phyloP scores from a whole-genome alignment of 2,888 invertebrate genomes.

The Lucinisca nassula region DNA sequence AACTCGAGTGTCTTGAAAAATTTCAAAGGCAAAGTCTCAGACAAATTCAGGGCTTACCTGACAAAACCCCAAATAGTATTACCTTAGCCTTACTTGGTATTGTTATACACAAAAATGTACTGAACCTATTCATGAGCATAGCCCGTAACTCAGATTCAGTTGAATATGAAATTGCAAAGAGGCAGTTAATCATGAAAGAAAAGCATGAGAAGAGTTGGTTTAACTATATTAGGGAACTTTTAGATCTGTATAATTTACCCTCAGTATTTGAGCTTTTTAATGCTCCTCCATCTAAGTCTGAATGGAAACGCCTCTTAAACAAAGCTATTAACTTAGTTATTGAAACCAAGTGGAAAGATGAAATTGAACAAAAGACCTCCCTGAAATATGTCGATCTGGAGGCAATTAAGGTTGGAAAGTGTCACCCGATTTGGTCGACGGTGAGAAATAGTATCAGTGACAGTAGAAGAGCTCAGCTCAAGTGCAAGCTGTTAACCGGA shows the following conservation, averaged over 20 bases:
- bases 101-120: slow-evolving; percentile 13
- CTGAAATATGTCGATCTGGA: neutral
- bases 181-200: no score
- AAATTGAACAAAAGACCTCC: neutral
- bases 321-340: no score
- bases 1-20: neutral
- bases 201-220: neutral
- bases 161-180: slow-evolving; percentile 1
- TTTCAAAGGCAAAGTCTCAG: neutral
- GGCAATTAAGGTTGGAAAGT: neutral
- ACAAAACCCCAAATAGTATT: slow-evolving; percentile 12
- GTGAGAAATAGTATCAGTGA: neutral
- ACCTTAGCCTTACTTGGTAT: neutral
- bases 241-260: neutral
- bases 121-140: neutral
- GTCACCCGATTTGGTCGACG: neutral
- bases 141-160: neutral
- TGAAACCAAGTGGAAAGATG: neutral
- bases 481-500: neutral
- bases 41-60: slow-evolving; percentile 15
- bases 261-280: neutral
- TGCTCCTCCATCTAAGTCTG: neutral
- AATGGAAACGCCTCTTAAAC: no score
- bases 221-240: neutral
- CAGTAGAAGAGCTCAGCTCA: neutral